Evolutionary conservation across 1,140 invertebrate species (phyloP), one percentile per base, ranked within the genome.

Genomic region (Apis florea): DNA sequence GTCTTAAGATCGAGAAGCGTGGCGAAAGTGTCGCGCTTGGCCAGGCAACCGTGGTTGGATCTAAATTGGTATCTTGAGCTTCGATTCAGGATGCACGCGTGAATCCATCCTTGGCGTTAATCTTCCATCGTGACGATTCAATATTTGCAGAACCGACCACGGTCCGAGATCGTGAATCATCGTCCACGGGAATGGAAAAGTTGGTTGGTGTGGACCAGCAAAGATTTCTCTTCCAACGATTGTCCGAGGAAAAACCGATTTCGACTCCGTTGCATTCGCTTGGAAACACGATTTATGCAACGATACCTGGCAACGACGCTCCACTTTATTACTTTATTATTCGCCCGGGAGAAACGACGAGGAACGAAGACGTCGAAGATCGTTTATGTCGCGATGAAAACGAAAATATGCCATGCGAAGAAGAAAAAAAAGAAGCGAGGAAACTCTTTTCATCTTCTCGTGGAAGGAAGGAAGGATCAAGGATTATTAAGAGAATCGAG

Each of bases 1-100:
- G 86, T 88, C 86, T 88, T 88, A 87, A 87, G 85, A 88, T 87
- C 79, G 71, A 54, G 31, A 21, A 61, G 31, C 31, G 53, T 40
- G 17, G 53, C 19, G 64, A 85, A 87, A 87, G 85, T 71, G 74
- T 85, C 67, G 64, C 83, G 80, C 82, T 85, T 85, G 83, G 71
- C 19, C 74, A 70, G 53, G 73, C 73, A 85, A 88, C 56, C 83
- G 74, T 81, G 83, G 77, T 68, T 0, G 77, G 81, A 83, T 83
- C 81, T 82, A 78, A 88, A 83, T 87, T 72, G 72, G 83, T 63
- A 83, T 83, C 84, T 88, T 81, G 78, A 88, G 88, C 80, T 88
- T 85, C 82, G 80, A 88, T 88, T 83, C 76, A 82, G 75, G 75
- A 53, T 58, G 26, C 40, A 12, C 31, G 17, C 69, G 13, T 40